Base-by-base conservation (phyloP, 2,113 vertebrate species). In the Solea senegalensis region DNA sequence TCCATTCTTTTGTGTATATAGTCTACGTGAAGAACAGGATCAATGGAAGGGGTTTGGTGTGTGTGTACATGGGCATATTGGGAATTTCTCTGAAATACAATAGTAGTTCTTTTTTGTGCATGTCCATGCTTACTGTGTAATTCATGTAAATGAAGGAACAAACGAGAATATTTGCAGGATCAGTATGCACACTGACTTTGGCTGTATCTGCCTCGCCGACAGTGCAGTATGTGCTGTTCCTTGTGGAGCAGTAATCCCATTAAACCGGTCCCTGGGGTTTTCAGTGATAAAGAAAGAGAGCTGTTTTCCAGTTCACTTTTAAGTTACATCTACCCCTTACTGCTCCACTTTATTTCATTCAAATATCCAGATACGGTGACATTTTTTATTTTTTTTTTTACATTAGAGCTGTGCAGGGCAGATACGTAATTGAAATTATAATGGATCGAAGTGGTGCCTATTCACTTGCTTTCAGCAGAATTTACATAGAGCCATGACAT, bases 381-480 rank as follows among this genome's bases (percentile, higher is more conserved):
- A 2, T 34, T 52, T 80, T 40, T n/a, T n/a, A n/a, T n/a, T 21
- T 21, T 21, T 21, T 21, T 21, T 21, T 21, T 78, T 64, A 64
- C 52, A 54, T 71, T 41, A 1, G 10, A 58, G 74, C 75, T 34
- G 16, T 39, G 15, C 71, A 60, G 76, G 46, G 16, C 21, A 34
- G 78, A 79, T 71, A n/a, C 63, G 81, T 73, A 60, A 85, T 84
- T 86, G 63, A 85, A 83, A 85, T 80, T 73, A 80, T 76, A 86
- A 84, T 87, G 71, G 64, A 70, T 65, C 54, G 68, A 75, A 74
- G 75, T 75, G 57, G 39, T 10, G 34, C 49, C 65, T 80, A 70
- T 65, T n/a, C 54, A 40, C 65, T 26, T 66, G 54, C 52, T 72
- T 64, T 74, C 16, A 46, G 72, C 69, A 63, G 67, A 57, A 44